phyloP scores from a whole-genome alignment of 2,888 invertebrate genomes.

The Hypomecis atomaria region DNA sequence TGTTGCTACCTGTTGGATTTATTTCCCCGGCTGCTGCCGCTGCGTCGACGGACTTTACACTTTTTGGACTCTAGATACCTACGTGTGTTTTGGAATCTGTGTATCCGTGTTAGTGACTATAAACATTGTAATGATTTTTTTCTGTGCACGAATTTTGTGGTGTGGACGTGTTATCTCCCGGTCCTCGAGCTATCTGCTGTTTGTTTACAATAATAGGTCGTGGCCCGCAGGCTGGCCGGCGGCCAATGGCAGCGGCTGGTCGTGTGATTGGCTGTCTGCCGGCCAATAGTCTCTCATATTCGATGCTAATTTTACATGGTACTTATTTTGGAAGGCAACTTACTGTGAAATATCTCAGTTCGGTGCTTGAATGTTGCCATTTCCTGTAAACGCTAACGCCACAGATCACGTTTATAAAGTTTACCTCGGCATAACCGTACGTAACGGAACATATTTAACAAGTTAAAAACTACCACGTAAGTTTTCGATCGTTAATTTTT shows the following conservation, averaged over 20 bases:
- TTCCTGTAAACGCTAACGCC: background rate
- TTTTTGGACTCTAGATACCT: constrained; percentile 2
- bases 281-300: constrained; percentile 25
- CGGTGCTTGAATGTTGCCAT: background rate
- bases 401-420: background rate
- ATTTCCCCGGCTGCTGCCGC: background rate
- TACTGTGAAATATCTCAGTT: background rate
- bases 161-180: background rate
- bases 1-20: constrained; percentile 6
- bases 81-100: background rate
- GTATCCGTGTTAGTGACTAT: background rate
- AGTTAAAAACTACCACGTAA: background rate
- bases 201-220: constrained; percentile 8
- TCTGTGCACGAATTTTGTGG: background rate
- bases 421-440: no score
- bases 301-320: constrained; percentile 15
- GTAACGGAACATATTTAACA: background rate
- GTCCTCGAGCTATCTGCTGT: constrained; percentile 14
- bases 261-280: constrained; percentile 21
- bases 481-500: no score
- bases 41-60: background rate
- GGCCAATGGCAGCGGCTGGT: constrained; percentile 15
- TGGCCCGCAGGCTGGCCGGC: background rate
- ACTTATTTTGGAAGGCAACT: constrained; percentile 5
- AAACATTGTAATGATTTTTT: background rate